These are phyloP conservation scores for Pteria penguin DNA, from an alignment of 2,888 invertebrate species.

Conservation along the genomic window DNA sequence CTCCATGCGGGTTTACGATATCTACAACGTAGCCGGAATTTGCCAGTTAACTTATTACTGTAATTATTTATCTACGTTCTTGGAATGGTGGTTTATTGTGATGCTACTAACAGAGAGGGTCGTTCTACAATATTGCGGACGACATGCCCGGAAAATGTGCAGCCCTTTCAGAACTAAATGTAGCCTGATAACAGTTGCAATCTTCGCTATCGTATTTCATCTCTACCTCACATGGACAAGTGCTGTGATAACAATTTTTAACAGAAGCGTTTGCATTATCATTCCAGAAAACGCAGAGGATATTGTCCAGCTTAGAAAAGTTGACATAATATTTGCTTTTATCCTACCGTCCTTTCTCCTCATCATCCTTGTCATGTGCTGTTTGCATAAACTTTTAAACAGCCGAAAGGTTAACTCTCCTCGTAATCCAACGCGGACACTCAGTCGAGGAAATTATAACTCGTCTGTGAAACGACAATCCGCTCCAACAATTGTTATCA, in stretches of 20 bases:
- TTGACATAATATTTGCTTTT: conserved; percentile 63
- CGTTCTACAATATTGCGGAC: conserved; percentile 37
- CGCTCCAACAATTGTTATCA: background rate
- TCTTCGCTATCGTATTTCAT: conserved; percentile 56
- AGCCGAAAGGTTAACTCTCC: conserved; percentile 6
- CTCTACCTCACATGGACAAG: conserved; percentile 61
- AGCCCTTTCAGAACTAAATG: conserved; percentile 57
- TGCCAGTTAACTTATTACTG: conserved; percentile 58
- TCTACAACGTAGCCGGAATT: conserved; percentile 57
- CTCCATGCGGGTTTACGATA: conserved; percentile 48
- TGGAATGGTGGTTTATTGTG: conserved; percentile 56
- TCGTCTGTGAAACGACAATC: conserved; percentile 10
- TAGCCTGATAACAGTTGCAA: conserved; percentile 47
- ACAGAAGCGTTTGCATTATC: conserved; percentile 51
- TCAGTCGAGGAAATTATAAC: conserved; percentile 13
- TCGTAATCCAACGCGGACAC: background rate
- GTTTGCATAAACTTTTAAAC: background rate
- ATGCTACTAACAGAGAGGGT: conserved; percentile 51
- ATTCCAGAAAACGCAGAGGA: conserved; percentile 63
- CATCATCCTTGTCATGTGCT: conserved; percentile 13
- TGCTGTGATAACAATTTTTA: conserved; percentile 43
- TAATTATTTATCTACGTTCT: conserved; percentile 54
- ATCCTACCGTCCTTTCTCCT: conserved; percentile 53
- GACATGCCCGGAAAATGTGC: conserved; percentile 40
- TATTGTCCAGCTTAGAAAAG: conserved; percentile 59